Evolutionary conservation across 2,888 invertebrate genomes (phyloP).

Genomic region (Anticlea derivata): DNA sequence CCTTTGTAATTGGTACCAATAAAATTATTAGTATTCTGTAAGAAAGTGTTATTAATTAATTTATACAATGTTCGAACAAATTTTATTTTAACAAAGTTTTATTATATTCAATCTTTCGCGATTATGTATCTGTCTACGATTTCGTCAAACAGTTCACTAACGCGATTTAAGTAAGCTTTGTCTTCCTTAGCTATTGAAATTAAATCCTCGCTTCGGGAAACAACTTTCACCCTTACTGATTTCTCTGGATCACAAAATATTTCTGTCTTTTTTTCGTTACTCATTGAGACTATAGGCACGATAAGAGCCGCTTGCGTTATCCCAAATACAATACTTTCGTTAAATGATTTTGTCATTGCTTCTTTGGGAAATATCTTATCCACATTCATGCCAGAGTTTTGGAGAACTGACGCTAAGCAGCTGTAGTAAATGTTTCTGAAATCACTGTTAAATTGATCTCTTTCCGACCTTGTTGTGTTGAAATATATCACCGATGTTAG

Average conservation of each 20-base stretch:
- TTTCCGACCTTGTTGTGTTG: slow-evolving; percentile 72
- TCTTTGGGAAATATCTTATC: slow-evolving; percentile 47
- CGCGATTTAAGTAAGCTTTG: slow-evolving; percentile 58
- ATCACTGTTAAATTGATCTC: slow-evolving; percentile 65
- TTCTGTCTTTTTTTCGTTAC: slow-evolving; percentile 47
- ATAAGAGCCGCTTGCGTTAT: slow-evolving; percentile 68
- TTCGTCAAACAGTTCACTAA: slow-evolving; percentile 82
- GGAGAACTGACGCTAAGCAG: slow-evolving; percentile 68
- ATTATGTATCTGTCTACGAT: slow-evolving; percentile 75
- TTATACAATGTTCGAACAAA: too few species aligned
- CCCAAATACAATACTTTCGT: slow-evolving; percentile 61
- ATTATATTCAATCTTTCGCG: slow-evolving; percentile 31
- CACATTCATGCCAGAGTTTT: slow-evolving; percentile 50
- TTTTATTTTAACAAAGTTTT: too few species aligned
- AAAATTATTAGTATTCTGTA: too few species aligned
- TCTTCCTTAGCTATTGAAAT: slow-evolving; percentile 57
- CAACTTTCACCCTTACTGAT: slow-evolving; percentile 47
- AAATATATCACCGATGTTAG: slow-evolving; percentile 81
- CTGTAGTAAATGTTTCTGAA: slow-evolving; percentile 83
- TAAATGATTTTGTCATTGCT: slow-evolving; percentile 49
- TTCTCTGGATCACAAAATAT: slow-evolving; percentile 56
- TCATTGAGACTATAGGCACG: slow-evolving; percentile 60
- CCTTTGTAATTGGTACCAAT: too few species aligned
- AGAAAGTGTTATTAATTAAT: too few species aligned
- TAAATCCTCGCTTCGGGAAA: slow-evolving; percentile 62